phyloP scores from a whole-genome alignment of 2,113 vertebrate genomes.

The Paradoxurus hermaphroditus region DNA sequence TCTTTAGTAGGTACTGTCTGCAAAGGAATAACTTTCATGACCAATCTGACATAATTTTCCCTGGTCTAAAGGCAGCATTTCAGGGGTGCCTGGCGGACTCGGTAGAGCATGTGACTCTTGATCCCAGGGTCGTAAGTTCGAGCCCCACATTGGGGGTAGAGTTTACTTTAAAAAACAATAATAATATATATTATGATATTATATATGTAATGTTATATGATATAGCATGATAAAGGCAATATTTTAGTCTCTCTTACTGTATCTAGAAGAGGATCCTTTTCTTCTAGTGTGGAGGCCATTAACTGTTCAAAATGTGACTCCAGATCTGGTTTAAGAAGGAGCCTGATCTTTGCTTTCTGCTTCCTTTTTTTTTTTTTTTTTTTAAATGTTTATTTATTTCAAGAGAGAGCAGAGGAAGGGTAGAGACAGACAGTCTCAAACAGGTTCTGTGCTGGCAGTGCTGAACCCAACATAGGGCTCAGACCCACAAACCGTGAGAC shows the following conservation, averaged over 20 bases:
- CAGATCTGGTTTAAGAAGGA: constrained; percentile 88
- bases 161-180: not conserved
- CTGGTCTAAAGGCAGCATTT: constrained; percentile 82
- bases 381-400: too few relatives aligned
- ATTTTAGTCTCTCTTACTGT: constrained; percentile 92
- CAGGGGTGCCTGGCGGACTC: not conserved
- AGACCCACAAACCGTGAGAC: too few relatives aligned
- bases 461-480: too few relatives aligned
- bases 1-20: constrained; percentile 92
- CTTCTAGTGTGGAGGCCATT: constrained; percentile 95
- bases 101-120: not conserved
- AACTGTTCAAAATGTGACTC: constrained; percentile 94
- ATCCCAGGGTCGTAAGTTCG: not conserved
- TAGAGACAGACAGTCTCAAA: too few relatives aligned
- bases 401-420: too few relatives aligned
- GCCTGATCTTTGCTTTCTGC: constrained; percentile 82
- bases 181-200: not conserved
- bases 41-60: constrained; percentile 91
- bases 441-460: too few relatives aligned
- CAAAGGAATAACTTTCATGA: constrained; percentile 90
- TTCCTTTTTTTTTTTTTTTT: constrained; percentile 59
- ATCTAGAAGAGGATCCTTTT: constrained; percentile 91
- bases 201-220: too few relatives aligned
- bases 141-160: not conserved
- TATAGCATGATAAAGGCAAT: constrained; percentile 53